Conservation (phyloP, 2,888 invertebrate genomes). For the Anodontia alba region DNA sequence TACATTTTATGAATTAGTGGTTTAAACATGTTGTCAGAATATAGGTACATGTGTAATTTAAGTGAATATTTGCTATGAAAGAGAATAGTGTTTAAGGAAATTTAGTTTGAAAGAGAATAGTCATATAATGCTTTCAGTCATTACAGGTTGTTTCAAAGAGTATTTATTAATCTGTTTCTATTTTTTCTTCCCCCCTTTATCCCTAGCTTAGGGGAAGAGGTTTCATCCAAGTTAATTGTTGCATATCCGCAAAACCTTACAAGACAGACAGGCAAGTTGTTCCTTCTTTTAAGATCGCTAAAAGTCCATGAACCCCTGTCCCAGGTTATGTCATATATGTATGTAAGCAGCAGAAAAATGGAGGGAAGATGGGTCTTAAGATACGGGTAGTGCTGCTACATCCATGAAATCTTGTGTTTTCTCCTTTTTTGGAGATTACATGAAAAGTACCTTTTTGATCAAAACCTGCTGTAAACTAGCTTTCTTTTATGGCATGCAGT, state of each 20-base stretch:
- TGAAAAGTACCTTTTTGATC: too few species aligned
- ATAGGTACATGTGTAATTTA: too few species aligned
- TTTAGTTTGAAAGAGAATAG: constrained; percentile 7
- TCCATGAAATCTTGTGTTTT: not conserved
- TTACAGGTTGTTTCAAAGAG: constrained; percentile 22
- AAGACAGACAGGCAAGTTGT: constrained; percentile 77
- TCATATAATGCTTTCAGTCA: not conserved
- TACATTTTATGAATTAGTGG: too few species aligned
- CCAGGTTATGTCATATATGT: not conserved
- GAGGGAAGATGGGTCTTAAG: not conserved
- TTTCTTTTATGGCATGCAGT: too few species aligned
- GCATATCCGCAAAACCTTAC: constrained; percentile 38
- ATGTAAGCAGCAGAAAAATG: not conserved
- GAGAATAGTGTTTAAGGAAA: not conserved
- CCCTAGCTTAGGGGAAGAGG: constrained; percentile 86
- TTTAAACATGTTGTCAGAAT: too few species aligned
- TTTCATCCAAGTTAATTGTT: constrained; percentile 73
- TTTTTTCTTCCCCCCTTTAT: constrained; percentile 85
- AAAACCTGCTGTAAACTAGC: too few species aligned
- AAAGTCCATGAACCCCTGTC: not conserved
- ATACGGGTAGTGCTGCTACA: not conserved
- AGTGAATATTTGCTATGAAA: not conserved
- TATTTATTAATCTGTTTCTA: constrained; percentile 80
- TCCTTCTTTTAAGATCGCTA: constrained; percentile 36
- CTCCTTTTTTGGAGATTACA: too few species aligned